phyloP scores from a whole-genome alignment of 2,113 vertebrate genomes.

The Hassar affinis region DNA sequence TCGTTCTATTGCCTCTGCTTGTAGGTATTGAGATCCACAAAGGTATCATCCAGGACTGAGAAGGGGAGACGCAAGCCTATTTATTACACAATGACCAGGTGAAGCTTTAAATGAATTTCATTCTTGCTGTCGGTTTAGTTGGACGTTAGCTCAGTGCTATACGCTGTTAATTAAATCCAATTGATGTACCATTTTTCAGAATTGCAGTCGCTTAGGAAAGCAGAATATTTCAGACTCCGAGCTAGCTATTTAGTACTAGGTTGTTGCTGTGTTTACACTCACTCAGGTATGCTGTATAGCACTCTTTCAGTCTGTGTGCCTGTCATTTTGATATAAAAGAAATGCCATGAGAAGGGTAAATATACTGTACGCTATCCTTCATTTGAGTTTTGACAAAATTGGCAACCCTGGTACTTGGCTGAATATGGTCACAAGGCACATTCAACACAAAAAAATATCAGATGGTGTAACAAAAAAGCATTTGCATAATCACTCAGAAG shows the following conservation, averaged over 20 bases:
- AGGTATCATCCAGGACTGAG: slow-evolving; percentile 24
- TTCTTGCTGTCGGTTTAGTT: background rate
- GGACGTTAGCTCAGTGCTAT: background rate
- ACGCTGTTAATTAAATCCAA: background rate
- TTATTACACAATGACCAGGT: slow-evolving; percentile 78
- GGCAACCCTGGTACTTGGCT: background rate
- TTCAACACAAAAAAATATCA: background rate
- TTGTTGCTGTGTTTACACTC: background rate
- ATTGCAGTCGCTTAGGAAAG: background rate
- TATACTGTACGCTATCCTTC: background rate
- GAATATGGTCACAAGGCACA: background rate
- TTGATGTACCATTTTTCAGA: background rate
- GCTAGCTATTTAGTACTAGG: background rate
- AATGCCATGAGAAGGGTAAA: background rate
- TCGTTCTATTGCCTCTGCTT: background rate
- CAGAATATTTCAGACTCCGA: background rate
- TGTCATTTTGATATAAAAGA: background rate
- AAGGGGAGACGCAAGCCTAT: slow-evolving; percentile 64
- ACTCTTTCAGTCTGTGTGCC: background rate
- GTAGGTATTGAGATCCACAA: slow-evolving; percentile 10
- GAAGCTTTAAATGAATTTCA: background rate
- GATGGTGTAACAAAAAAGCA: background rate
- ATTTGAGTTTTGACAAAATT: background rate
- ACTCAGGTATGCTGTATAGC: background rate
- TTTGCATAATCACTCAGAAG: background rate